phyloP scores from a whole-genome alignment of 2,888 invertebrate genomes.

The Cabera pusaria region DNA sequence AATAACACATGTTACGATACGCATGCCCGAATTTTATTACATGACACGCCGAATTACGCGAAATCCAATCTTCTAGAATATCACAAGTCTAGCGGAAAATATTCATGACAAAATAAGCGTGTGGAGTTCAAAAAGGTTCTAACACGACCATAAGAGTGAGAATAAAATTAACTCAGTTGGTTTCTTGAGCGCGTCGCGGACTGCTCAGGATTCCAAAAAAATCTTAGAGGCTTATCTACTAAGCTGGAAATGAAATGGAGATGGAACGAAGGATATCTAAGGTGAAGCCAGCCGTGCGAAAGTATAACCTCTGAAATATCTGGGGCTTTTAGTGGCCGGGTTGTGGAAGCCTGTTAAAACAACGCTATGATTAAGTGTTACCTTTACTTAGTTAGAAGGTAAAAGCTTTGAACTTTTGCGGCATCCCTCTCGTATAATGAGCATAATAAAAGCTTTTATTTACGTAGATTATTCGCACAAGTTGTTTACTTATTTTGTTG shows the following conservation, averaged over 20 bases:
- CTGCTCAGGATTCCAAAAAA: conserved; percentile 50
- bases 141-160: conserved; percentile 35
- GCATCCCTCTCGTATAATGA: too few species aligned
- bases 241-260: too few species aligned
- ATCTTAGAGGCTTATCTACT: too few species aligned
- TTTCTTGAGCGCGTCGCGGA: conserved; percentile 29
- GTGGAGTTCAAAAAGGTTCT: conserved; percentile 28
- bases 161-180: conserved; percentile 41
- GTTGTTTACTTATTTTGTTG: too few species aligned
- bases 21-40: conserved; percentile 52
- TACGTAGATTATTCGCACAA: too few species aligned
- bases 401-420: too few species aligned
- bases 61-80: conserved; percentile 21
- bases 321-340: conserved; percentile 38
- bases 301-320: conserved; percentile 66
- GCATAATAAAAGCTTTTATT: too few species aligned
- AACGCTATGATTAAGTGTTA: conserved; percentile 11
- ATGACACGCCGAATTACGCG: conserved; percentile 24
- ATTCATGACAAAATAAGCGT: conserved; percentile 18
- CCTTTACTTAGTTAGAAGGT: conserved; percentile 4
- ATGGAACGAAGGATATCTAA: conserved; percentile 64
- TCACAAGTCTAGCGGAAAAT: conserved; percentile 22
- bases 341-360: conserved; percentile 18
- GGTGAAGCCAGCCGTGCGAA: conserved; percentile 47
- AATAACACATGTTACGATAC: conserved; percentile 53